Base-by-base conservation (phyloP, 2,888 invertebrate genomes). In the Himalopsyche tibetana region DNA sequence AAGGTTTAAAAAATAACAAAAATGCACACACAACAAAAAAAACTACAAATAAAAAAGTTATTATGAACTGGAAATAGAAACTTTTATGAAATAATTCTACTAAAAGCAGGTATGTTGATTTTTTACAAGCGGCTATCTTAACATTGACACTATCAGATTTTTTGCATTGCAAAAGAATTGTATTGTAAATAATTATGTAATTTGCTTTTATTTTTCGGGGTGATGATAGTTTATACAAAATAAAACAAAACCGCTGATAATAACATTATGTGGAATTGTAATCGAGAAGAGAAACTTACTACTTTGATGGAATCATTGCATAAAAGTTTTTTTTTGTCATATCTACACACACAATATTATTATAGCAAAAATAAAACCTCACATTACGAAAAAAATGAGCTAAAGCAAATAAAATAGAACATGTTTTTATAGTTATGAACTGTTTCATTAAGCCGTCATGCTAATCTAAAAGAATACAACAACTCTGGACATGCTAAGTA, bases 401-500 rank as follows among this genome's bases (percentile, higher is more conserved):
- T 74, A 28, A 28, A 28, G 74, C 74, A 74, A 74, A 74, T 15
- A 38, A 74, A 74, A 74, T 12, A 74, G 5, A 1, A 74, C 4
- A 15, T 12, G 12, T 51, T 15, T 51, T 51, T 51, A 0, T 51
- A 51, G 8, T 51, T 51, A 51, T 51, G 15, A 15, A 51, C 74
- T 63, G 9, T 36, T 74, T 74, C 38, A 74, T 36, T 12, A 74
- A 74, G 74, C 74, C 36, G 19, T 36, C 74, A 74, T 74, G 74
- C 74, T 74, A 38, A 36, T 74, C 38, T 74, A 74, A 74, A 74
- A 74, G 36, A 74, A 74, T 74, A 36, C 19, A 74, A 36, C 19
- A 12, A 74, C 74, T 28, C 74, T 74, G 36, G 74, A 36, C 74
- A 74, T 74, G 74, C 74, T 74, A 74, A 74, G 36, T 6, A 74